Evolutionary conservation across 1,140 invertebrate species (phyloP), one percentile per base, ranked within the genome.

Genomic region (Galendromus occidentalis): DNA sequence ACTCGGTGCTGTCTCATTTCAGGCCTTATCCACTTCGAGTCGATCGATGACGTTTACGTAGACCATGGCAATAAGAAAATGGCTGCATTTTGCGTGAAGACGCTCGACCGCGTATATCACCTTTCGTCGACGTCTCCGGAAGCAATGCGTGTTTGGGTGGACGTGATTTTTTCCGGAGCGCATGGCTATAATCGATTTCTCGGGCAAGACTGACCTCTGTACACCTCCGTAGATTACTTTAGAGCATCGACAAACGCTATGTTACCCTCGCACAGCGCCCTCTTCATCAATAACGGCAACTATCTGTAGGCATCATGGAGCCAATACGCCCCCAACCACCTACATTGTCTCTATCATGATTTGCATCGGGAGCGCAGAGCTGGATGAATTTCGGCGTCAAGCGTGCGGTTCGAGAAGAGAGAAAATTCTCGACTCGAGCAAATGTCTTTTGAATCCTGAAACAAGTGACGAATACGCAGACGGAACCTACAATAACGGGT

Each of bases 121-220:
- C 76, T 98, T 25, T 88, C 94, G 81, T 91, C 93, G 4, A 89
- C 91, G 0, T 88, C 86, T 7, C 83, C 91, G 18, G 91, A 95
- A 75, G 86, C 91, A 0, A 93, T 95, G 79, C 78, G 91, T 66
- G 91, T 98, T 69, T 98, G 93, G 93, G 89, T 97, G 28, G 93
- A 98, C 77, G 91, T 96, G 12, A 85, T 94, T 65, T 88, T 89
- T 73, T 88, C 86, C 7, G 87, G 87, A 44, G 87, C 87, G 28
- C 86, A 89, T 75, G 86, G 86, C n/a, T 87, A 88, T 73, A 59
- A 59, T 59, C 51, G 51, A 25, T 59, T 59, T 22, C 51, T 59
- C 51, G 51, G 51, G 14, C 51, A 59, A 33, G 51, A 59, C 51
- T 59, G 51, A 59, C 51, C 25, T 59, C 51, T 59, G 51, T 59